Conservation (phyloP, 2,797 vertebrate species). For the Tragopan temminckii region DNA sequence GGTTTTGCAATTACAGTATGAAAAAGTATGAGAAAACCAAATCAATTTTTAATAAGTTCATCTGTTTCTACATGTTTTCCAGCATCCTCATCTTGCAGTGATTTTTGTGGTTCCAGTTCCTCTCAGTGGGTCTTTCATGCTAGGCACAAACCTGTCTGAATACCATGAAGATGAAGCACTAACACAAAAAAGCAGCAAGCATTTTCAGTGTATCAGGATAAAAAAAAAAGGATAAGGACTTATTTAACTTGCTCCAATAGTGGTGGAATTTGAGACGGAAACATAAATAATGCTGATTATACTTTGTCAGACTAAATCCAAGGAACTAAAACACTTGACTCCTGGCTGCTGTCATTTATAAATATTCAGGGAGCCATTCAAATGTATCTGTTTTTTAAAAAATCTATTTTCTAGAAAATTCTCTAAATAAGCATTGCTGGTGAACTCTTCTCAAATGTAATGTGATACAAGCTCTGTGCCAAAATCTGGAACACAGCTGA, state of each 20-base stretch:
- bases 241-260: background rate
- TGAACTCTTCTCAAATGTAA: slow-evolving; percentile 32
- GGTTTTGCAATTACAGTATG: slow-evolving; percentile 11
- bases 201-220: background rate
- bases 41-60: slow-evolving; percentile 21
- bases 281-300: background rate
- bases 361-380: background rate
- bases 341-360: background rate
- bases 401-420: slow-evolving; percentile 5
- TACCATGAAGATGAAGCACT: background rate
- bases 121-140: background rate
- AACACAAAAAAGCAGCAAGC: background rate
- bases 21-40: slow-evolving; percentile 31
- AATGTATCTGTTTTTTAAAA: background rate
- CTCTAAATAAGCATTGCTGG: background rate
- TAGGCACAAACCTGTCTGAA: background rate
- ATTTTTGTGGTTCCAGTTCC: background rate
- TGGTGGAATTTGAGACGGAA: background rate
- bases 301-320: background rate
- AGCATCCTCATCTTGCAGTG: slow-evolving; percentile 16
- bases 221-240: fast-evolving
- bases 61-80: slow-evolving; percentile 27
- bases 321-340: background rate
- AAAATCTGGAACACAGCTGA: background rate
- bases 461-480: background rate